Conservation (phyloP, 2,888 invertebrate species). For the Pyrocoelia pectoralis region DNA sequence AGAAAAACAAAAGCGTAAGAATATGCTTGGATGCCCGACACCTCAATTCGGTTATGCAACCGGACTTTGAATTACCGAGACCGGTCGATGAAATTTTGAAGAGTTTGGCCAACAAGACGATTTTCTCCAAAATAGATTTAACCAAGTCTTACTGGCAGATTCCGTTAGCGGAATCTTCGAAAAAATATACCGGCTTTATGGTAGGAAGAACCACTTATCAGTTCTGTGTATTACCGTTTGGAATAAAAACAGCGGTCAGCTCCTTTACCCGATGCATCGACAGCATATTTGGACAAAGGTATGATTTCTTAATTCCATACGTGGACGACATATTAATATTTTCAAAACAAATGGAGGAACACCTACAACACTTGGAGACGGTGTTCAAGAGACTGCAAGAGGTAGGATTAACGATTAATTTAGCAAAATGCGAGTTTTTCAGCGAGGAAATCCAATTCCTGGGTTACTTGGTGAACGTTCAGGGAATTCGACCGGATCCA, state of each 20-base stretch:
- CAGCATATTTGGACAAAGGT: neutral
- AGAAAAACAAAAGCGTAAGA: neutral
- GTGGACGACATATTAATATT: slow-evolving; percentile 33
- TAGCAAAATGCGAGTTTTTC: slow-evolving; percentile 28
- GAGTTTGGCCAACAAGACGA: neutral
- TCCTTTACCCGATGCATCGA: neutral
- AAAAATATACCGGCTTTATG: neutral
- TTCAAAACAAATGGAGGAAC: slow-evolving; percentile 19
- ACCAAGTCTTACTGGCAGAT: neutral
- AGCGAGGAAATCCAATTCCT: slow-evolving; percentile 24
- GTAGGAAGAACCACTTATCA: neutral
- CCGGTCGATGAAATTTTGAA: neutral
- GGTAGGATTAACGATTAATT: slow-evolving; percentile 21
- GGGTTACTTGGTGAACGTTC: slow-evolving; percentile 21
- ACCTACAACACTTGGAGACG: slow-evolving; percentile 27
- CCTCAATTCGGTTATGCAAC: neutral
- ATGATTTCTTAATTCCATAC: slow-evolving; percentile 18
- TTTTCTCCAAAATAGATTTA: neutral
- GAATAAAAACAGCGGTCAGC: neutral
- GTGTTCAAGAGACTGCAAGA: slow-evolving; percentile 17
- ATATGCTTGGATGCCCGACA: neutral
- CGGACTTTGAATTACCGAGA: neutral
- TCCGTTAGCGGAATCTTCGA: neutral
- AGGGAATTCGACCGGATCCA: slow-evolving; percentile 26
- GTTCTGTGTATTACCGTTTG: neutral